These are phyloP conservation scores for Dysdera silvatica DNA, from an alignment of 1,140 invertebrate species.

Conservation along the genomic window DNA sequence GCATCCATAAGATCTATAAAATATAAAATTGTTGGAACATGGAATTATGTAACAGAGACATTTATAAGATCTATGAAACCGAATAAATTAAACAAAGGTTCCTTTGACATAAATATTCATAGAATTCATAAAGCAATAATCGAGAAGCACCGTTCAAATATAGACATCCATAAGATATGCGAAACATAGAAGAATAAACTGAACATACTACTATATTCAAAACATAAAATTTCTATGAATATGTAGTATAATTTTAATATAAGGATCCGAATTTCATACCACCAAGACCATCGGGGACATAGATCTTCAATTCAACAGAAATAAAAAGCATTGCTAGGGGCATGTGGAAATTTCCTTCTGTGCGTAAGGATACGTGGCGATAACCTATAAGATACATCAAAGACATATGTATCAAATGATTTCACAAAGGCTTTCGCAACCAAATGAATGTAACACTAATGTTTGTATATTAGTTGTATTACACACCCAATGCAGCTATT, in stretches of 20 bases:
- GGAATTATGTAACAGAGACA: not conserved
- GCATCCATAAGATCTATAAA: slow-evolving; percentile 90
- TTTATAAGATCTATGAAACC: too few relatives aligned
- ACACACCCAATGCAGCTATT: too few relatives aligned
- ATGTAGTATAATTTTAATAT: not conserved
- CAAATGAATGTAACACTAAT: too few relatives aligned
- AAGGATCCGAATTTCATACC: slow-evolving; percentile 51
- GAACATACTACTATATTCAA: not conserved
- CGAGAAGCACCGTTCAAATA: too few relatives aligned
- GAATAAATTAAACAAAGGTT: too few relatives aligned
- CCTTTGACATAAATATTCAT: too few relatives aligned
- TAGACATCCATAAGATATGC: not conserved
- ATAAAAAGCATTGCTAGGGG: slow-evolving; percentile 97
- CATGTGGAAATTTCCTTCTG: slow-evolving; percentile 98
- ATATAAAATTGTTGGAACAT: not conserved
- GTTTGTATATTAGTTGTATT: too few relatives aligned
- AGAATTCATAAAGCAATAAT: too few relatives aligned
- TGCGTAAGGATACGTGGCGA: slow-evolving; percentile 91
- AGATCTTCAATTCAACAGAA: slow-evolving; percentile 98
- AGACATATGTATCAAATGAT: slow-evolving; percentile 32
- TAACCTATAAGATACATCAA: slow-evolving; percentile 53
- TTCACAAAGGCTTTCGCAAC: slow-evolving; percentile 18
- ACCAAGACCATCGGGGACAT: slow-evolving; percentile 98
- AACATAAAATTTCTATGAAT: not conserved
- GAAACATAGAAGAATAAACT: not conserved